phyloP scores from a whole-genome alignment of 37 sponge, comb jelly and placozoan genomes.

The Aphrocallistes beatrix region DNA sequence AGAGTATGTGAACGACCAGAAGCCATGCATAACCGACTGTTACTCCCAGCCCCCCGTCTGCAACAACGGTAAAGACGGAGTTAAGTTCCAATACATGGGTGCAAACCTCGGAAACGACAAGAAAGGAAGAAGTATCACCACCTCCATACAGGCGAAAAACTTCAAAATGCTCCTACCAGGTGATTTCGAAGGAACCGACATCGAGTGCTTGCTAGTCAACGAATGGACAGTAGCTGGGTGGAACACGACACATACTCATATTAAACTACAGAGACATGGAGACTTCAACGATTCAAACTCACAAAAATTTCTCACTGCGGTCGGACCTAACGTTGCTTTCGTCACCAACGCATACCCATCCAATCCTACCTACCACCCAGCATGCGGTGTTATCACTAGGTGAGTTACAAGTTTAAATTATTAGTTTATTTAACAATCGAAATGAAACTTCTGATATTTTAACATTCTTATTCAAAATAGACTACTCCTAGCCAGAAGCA shows the following conservation, averaged over 20 bases:
- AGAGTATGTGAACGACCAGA: constrained; percentile 4
- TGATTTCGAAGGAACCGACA: not conserved
- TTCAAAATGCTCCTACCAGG: not conserved
- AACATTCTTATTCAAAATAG: not conserved
- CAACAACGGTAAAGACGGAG: constrained; percentile 4
- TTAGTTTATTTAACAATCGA: not conserved
- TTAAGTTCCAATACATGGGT: not conserved
- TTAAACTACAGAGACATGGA: not conserved
- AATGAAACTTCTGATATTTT: not conserved
- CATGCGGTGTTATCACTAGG: not conserved
- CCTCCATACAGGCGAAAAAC: not conserved
- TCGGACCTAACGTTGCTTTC: not conserved
- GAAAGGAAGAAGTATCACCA: constrained; percentile 5
- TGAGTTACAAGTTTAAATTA: not conserved
- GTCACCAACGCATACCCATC: not conserved
- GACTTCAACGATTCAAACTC: constrained; percentile 9
- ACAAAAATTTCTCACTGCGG: not conserved
- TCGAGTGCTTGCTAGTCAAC: not conserved
- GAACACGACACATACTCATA: not conserved
- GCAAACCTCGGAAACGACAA: constrained; percentile 8
- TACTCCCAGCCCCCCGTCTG: not conserved
- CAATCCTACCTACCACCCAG: not conserved
- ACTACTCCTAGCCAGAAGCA: not conserved
- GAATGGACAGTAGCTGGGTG: not conserved
- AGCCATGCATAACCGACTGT: constrained; percentile 5